Conservation (phyloP, 2,113 vertebrate genomes). For the Poeciliopsis prolifica region DNA sequence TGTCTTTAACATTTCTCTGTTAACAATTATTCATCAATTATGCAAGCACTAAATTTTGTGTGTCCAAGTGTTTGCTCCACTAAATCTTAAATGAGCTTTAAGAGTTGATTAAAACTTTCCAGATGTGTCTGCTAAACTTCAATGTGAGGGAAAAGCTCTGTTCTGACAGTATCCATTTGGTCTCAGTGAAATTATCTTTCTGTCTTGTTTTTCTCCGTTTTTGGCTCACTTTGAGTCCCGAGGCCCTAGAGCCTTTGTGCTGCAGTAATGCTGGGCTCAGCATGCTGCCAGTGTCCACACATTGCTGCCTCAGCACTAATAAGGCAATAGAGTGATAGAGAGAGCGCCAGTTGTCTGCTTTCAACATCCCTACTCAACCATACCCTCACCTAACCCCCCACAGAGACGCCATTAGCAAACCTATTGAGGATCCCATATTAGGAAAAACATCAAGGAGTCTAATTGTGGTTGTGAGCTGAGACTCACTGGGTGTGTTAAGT, state of each 20-base stretch:
- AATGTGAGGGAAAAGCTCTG: conserved; percentile 16
- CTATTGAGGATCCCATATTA: conserved; percentile 68
- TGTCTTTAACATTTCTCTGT: conserved; percentile 60
- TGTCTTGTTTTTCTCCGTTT: conserved; percentile 48
- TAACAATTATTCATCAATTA: conserved; percentile 42
- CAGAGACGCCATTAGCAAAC: conserved; percentile 66
- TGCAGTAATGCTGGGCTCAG: conserved; percentile 80
- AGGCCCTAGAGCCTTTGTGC: conserved; percentile 74
- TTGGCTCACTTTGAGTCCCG: conserved; percentile 59
- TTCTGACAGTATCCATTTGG: conserved; percentile 12
- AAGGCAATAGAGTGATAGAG: conserved; percentile 73
- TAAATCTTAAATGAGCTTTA: conserved; percentile 15
- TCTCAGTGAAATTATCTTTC: conserved; percentile 35
- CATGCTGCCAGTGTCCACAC: conserved; percentile 74
- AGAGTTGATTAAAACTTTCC: conserved; percentile 63
- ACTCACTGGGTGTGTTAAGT: conserved; percentile 60
- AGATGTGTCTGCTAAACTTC: conserved; percentile 37
- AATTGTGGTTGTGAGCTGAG: conserved; percentile 67
- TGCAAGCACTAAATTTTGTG: background rate
- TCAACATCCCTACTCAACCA: conserved; percentile 67
- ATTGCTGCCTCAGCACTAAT: conserved; percentile 82
- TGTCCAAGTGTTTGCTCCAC: conserved; percentile 2
- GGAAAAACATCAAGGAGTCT: conserved; percentile 68
- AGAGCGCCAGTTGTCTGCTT: conserved; percentile 70
- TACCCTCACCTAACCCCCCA: conserved; percentile 61